Conservation (phyloP, 2,797 vertebrate species). For the Rhinatrema bivittatum region DNA sequence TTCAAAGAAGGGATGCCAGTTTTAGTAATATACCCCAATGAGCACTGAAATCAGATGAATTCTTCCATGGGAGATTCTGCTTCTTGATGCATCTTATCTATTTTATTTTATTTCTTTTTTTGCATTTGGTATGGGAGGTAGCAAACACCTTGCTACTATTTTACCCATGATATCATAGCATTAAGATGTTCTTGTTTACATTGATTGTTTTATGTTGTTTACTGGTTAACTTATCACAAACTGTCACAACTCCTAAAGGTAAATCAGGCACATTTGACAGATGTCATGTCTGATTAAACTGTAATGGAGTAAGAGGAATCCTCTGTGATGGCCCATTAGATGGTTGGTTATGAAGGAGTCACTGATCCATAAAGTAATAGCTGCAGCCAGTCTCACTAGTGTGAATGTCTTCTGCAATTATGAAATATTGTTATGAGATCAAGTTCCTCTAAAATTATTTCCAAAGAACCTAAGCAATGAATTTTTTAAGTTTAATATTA, state of each 20-base stretch:
- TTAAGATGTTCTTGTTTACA: neutral
- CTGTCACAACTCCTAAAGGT: constrained; percentile 8
- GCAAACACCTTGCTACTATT: neutral
- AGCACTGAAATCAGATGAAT: no score
- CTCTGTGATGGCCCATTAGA: constrained; percentile 19
- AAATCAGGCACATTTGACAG: constrained; percentile 16
- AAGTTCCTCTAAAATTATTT: neutral
- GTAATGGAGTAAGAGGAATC: constrained; percentile 12
- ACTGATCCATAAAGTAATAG: constrained; percentile 24
- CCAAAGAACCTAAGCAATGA: neutral
- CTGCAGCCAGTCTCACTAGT: neutral
- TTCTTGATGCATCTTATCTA: no score
- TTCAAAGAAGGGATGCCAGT: no score
- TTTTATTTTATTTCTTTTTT: no score
- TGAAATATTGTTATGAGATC: neutral
- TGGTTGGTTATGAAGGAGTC: constrained; percentile 15
- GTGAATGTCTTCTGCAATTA: constrained; percentile 6
- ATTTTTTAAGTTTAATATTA: neutral
- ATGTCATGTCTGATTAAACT: constrained; percentile 35
- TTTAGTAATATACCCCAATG: no score
- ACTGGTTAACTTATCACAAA: constrained; percentile 1
- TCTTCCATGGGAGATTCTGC: rapidly evolving
- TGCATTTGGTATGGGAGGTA: no score
- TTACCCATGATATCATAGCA: neutral
- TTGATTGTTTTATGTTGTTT: neutral